Conservation (phyloP, 2,888 invertebrate genomes). For the Amblyjoppa proteus region DNA sequence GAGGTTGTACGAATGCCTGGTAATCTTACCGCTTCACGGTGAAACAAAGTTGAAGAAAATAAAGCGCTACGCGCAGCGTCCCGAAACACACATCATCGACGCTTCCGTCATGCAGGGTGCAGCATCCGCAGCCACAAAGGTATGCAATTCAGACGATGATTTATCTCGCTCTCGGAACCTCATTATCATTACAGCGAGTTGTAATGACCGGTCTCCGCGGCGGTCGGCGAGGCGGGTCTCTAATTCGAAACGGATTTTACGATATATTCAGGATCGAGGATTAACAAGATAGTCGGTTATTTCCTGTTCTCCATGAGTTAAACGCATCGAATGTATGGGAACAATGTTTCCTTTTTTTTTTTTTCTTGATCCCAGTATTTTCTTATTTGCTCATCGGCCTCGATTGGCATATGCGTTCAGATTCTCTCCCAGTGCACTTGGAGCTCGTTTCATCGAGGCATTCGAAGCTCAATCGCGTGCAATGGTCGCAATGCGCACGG, state of each 20-base stretch:
- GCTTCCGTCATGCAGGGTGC: slow-evolving; percentile 14
- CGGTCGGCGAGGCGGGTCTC: slow-evolving; percentile 57
- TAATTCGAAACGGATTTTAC: slow-evolving; percentile 59
- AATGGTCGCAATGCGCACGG: slow-evolving; percentile 31
- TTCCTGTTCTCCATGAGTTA: slow-evolving; percentile 38
- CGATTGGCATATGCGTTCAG: slow-evolving; percentile 7
- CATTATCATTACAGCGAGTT: slow-evolving; percentile 66
- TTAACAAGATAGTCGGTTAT: slow-evolving; percentile 19
- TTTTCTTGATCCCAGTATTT: slow-evolving; percentile 28
- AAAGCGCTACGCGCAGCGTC: neutral
- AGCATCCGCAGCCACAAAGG: neutral
- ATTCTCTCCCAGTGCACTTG: slow-evolving; percentile 6
- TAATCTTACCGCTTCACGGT: neutral
- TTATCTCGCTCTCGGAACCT: slow-evolving; percentile 59
- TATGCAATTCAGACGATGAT: slow-evolving; percentile 50
- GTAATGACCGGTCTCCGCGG: slow-evolving; percentile 59
- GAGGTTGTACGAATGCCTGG: neutral
- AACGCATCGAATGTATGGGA: slow-evolving; percentile 39
- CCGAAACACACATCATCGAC: neutral
- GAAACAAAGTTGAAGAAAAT: neutral
- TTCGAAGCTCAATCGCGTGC: slow-evolving; percentile 24
- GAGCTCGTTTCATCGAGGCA: neutral
- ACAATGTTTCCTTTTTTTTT: slow-evolving; percentile 36
- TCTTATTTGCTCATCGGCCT: slow-evolving; percentile 53
- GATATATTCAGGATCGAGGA: slow-evolving; percentile 50